phyloP scores from a whole-genome alignment of 2,113 vertebrate genomes.

The Lethenteron camtschaticum region DNA sequence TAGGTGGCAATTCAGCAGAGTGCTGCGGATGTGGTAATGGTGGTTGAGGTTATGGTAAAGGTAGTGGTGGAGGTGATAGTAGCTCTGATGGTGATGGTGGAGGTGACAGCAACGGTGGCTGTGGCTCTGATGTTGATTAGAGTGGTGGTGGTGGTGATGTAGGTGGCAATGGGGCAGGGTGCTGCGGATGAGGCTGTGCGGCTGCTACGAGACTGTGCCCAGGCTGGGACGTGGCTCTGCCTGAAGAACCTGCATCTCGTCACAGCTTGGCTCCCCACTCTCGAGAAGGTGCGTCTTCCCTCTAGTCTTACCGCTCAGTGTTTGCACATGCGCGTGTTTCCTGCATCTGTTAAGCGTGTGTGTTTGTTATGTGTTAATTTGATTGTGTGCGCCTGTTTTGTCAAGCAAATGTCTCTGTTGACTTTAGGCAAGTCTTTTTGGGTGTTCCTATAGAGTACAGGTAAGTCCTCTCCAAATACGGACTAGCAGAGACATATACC shows the following conservation, averaged over 20 bases:
- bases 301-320: not conserved
- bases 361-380: not conserved
- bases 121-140: not conserved
- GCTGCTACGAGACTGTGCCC: constrained; percentile 51
- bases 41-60: not conserved
- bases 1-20: not conserved
- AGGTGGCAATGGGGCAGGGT: constrained; percentile 97
- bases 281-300: constrained; percentile 54
- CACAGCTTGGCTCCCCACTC: constrained; percentile 60
- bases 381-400: not conserved
- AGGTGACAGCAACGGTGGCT: not conserved
- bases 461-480: no score
- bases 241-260: constrained; percentile 94
- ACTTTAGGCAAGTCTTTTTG: not conserved
- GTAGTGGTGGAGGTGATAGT: not conserved
- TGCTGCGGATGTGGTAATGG: not conserved
- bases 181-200: constrained; percentile 80
- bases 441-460: not conserved
- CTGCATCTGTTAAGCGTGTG: no score
- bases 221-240: constrained; percentile 71
- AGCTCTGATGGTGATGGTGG: not conserved
- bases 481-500: no score
- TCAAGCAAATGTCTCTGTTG: not conserved
- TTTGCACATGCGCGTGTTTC: not conserved
- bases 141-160: constrained; percentile 12